Percentiles rank a stretch among this genome's conserved stretches.
Evolutionary conservation across 2,888 invertebrate genomes (phyloP).

Genomic region (Drosophila suboccidentalis): DNA sequence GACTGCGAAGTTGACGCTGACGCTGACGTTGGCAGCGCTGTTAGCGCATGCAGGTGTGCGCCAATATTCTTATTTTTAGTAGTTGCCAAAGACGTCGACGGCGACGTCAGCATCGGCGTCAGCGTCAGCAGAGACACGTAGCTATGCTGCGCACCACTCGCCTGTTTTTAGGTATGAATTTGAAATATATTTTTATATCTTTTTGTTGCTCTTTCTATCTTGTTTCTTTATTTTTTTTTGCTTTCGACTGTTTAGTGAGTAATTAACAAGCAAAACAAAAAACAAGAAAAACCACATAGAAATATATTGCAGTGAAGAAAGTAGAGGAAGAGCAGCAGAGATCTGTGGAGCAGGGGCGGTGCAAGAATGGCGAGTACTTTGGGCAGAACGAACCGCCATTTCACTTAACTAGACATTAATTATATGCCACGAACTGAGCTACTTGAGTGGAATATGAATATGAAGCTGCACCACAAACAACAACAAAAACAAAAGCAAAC

Average conservation of each 20-base stretch:
- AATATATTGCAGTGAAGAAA: conserved; percentile 23
- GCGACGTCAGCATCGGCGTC: conserved; percentile 17
- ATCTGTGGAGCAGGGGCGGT: background rate
- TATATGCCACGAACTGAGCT: conserved; percentile 51
- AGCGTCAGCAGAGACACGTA: conserved; percentile 19
- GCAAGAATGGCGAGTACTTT: conserved; percentile 23
- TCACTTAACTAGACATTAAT: conserved; percentile 79
- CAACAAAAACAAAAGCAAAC: background rate
- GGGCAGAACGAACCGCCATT: conserved; percentile 63
- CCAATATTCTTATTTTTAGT: conserved; percentile 70
- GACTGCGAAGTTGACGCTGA: conserved; percentile 14
- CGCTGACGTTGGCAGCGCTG: conserved; percentile 29
- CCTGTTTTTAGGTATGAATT: conserved; percentile 53
- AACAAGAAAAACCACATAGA: conserved; percentile 3
- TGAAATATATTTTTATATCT: conserved; percentile 27
- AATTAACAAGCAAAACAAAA: conserved; percentile 66
- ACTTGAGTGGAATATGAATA: conserved; percentile 21
- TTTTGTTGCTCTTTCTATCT: conserved; percentile 10
- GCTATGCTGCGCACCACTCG: conserved; percentile 72
- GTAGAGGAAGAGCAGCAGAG: conserved; percentile 1
- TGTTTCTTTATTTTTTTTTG: conserved; percentile 17
- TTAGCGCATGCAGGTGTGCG: conserved; percentile 67
- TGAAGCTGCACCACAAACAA: background rate
- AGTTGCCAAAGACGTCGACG: conserved; percentile 29
- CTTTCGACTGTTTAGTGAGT: conserved; percentile 74